Conservation (phyloP, 2,113 vertebrate species). For the Sylvilagus bachmani region DNA sequence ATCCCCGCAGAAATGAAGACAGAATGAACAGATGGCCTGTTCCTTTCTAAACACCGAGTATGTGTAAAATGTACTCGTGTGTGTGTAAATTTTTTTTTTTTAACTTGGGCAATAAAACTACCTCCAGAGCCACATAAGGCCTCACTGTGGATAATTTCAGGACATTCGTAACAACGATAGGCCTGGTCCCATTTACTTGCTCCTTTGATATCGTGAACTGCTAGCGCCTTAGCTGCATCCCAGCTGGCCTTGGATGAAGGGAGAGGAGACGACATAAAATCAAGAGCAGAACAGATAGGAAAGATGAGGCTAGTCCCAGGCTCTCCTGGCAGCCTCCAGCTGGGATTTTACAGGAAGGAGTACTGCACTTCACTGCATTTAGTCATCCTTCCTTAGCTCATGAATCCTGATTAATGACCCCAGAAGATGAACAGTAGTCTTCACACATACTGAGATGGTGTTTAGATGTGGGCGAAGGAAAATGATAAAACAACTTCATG, state of each 20-base stretch:
- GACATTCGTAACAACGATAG: conserved; percentile 32
- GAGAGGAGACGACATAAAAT: not conserved
- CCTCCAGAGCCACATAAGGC: conserved; percentile 42
- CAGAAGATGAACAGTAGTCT: not conserved
- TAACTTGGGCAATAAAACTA: conserved; percentile 45
- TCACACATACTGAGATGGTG: not conserved
- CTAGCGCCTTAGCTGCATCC: conserved; percentile 1
- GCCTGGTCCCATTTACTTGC: conserved; percentile 65
- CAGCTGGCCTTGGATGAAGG: conserved; percentile 5
- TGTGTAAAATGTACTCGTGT: not conserved
- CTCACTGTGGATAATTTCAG: conserved; percentile 59
- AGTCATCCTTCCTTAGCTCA: not conserved
- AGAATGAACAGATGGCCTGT: conserved; percentile 72
- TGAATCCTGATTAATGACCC: not conserved
- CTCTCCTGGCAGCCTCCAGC: not conserved
- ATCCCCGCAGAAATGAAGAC: conserved; percentile 57
- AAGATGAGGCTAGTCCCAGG: not conserved
- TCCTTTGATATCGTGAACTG: conserved; percentile 67
- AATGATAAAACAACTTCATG: not conserved
- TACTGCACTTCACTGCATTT: fast-evolving
- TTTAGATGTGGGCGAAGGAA: not conserved
- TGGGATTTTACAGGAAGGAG: conserved; percentile 48
- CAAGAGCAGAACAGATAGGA: not conserved
- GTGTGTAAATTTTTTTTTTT: not conserved
- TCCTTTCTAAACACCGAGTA: not conserved